Percentiles rank a stretch among this genome's conserved stretches.
Conservation (phyloP, 30 jellyfish, hydroid and myxozoan genomes). For the Turritopsis dohrnii region DNA sequence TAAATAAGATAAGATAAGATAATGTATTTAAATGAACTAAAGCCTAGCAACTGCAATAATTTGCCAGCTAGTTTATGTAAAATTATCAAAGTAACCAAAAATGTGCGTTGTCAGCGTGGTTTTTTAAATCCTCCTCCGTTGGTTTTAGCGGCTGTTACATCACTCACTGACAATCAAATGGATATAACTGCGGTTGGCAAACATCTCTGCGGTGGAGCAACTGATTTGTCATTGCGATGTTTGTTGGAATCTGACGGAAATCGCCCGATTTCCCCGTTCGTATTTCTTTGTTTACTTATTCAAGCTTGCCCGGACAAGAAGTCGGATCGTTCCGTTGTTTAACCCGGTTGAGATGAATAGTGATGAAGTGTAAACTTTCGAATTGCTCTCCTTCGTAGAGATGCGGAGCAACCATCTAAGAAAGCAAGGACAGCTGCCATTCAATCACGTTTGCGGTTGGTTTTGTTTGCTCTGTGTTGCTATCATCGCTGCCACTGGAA, state of each 20-base stretch:
- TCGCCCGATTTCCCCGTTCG: not conserved
- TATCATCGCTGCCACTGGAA: conserved; percentile 90
- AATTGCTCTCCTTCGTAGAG: not conserved
- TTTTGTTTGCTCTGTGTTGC: conserved; percentile 79
- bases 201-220: conserved; percentile 95
- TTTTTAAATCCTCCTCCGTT: not conserved
- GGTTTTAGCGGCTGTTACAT: conserved; percentile 51
- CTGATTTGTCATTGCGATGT: conserved; percentile 89
- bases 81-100: no score
- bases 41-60: no score
- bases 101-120: not conserved
- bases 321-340: no score
- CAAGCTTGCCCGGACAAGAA: no score
- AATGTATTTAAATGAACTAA: no score
- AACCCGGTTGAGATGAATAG: no score
- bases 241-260: conserved; percentile 19
- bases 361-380: no score
- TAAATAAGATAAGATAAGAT: no score
- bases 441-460: not conserved
- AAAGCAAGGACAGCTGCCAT: not conserved
- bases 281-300: not conserved
- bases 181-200: conserved; percentile 67
- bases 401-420: not conserved
- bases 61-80: no score
- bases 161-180: conserved; percentile 22